Evolutionary conservation across 1,140 invertebrate genomes (phyloP).

Genomic region (Drosophila sp.): DNA sequence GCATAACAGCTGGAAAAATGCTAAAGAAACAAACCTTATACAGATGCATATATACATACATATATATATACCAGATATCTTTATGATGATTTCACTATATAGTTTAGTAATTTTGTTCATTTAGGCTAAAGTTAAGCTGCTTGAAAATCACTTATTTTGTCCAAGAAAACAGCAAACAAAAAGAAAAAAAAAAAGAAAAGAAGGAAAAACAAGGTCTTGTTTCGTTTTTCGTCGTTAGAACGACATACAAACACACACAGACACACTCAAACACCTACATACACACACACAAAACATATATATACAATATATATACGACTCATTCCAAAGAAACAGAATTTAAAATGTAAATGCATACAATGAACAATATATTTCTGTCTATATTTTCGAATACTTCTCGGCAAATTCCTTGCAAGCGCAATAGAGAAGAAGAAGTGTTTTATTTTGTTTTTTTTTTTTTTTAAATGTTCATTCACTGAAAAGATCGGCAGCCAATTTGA

Average conservation of each 20-base stretch:
- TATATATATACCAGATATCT: conserved; percentile 7
- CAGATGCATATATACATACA: conserved; percentile 1
- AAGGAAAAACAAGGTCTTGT: conserved; percentile 18
- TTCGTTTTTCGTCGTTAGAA: conserved; percentile 9
- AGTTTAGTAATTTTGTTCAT: conserved; percentile 8
- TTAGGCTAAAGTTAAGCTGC: conserved; percentile 53
- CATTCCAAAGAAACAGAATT: conserved; percentile 82
- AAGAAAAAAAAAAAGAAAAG: conserved; percentile 27
- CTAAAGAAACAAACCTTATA: conserved; percentile 20
- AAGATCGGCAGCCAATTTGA: conserved; percentile 1
- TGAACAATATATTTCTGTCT: background rate
- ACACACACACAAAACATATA: background rate
- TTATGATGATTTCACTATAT: background rate
- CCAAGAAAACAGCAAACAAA: conserved; percentile 27
- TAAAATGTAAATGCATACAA: conserved; percentile 62
- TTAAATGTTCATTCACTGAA: background rate
- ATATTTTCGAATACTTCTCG: background rate
- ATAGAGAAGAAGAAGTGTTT: background rate
- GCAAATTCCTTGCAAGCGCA: background rate
- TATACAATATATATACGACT: conserved; percentile 65
- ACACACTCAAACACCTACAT: conserved; percentile 33
- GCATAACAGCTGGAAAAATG: conserved; percentile 23
- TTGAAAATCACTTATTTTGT: conserved; percentile 75
- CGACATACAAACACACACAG: conserved; percentile 20
- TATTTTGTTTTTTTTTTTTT: background rate